A percentile compares a stretch with the other conserved stretches of the same genome.
These are phyloP conservation scores for Rallus limicola DNA, from an alignment of 2,113 vertebrate genomes.

Conservation along the genomic window DNA sequence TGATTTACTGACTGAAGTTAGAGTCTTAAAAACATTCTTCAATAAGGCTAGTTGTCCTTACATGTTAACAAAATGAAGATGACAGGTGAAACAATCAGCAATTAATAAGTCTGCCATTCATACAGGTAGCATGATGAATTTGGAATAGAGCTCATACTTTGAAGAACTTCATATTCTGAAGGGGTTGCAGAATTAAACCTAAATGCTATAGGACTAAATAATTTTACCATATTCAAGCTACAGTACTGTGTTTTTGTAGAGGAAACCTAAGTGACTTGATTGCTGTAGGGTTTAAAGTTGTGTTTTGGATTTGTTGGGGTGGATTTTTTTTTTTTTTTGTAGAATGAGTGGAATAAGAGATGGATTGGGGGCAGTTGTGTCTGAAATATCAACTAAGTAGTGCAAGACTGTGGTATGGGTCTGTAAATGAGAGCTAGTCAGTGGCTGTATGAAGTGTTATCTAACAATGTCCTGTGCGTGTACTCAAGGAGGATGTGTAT, in stretches of 20 bases:
- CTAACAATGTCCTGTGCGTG: background rate
- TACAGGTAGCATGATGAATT: slow-evolving; percentile 14
- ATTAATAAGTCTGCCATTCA: slow-evolving; percentile 63
- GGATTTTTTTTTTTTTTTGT: background rate
- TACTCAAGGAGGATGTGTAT: background rate
- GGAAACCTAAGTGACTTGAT: background rate
- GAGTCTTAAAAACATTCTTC: slow-evolving; percentile 51
- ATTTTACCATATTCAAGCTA: background rate
- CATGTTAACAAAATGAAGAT: slow-evolving; percentile 63
- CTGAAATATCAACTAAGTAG: background rate
- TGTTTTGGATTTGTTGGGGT: too few relatives aligned
- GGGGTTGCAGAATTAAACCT: background rate
- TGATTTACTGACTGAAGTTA: slow-evolving; percentile 59
- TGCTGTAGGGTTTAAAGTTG: background rate
- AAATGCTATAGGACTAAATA: background rate
- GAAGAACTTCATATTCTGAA: background rate
- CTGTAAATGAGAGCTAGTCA: background rate
- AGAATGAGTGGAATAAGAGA: background rate
- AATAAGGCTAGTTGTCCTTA: slow-evolving; percentile 63
- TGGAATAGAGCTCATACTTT: background rate
- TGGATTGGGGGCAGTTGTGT: fast-evolving
- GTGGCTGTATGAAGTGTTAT: background rate
- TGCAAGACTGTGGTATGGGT: background rate
- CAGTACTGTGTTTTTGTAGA: background rate
- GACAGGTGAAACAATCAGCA: slow-evolving; percentile 64